Evolutionary conservation across 2,113 vertebrate genomes (phyloP), one percentile per base, ranked within the genome.

Genomic region (Mixornis gularis): DNA sequence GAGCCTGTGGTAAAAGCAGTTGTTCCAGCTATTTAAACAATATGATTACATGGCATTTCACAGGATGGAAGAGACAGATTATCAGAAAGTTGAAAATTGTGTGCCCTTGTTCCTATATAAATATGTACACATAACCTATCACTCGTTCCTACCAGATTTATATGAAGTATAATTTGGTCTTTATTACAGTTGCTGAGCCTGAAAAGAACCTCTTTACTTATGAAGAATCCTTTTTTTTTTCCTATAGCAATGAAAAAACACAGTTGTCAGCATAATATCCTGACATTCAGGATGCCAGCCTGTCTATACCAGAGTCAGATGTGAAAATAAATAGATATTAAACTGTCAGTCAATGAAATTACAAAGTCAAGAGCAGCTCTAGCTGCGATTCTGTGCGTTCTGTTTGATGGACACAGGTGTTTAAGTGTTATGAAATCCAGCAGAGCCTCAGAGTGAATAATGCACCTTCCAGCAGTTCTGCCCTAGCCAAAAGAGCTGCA

Each of bases 241-340:
- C 1, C 68, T 77, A 86, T 69, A 97, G 96, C 66, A 95, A 97
- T 97, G 93, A 82, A 95, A 97, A 95, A 97, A 95, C 97, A 96
- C 91, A 97, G 96, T 98, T 98, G 97, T 98, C 97, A 98, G 97
- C 97, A 97, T 97, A 97, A 96, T 97, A 96, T 97, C 95, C 96
- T 97, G 98, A 98, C 97, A 97, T 97, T 97, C 96, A 96, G 97
- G 97, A 97, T 97, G 96, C 96, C 97, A 97, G 95, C 95, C 97
- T 98, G 97, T 97, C 97, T 98, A 96, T 96, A 97, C 96, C 96
- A 88, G 97, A 98, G 97, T 97, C 97, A 98, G 98, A 98, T 97
- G 97, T 97, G 98, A 98, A 98, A 98, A 98, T 98, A 98, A 98
- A 98, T 97, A 98, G 98, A 98, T 98, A 98, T 98, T 98, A 98